A percentile compares a stretch with the other conserved stretches of the same genome.
phyloP scores from a whole-genome alignment of 2,888 invertebrate genomes.

The Endotricha flammealis region DNA sequence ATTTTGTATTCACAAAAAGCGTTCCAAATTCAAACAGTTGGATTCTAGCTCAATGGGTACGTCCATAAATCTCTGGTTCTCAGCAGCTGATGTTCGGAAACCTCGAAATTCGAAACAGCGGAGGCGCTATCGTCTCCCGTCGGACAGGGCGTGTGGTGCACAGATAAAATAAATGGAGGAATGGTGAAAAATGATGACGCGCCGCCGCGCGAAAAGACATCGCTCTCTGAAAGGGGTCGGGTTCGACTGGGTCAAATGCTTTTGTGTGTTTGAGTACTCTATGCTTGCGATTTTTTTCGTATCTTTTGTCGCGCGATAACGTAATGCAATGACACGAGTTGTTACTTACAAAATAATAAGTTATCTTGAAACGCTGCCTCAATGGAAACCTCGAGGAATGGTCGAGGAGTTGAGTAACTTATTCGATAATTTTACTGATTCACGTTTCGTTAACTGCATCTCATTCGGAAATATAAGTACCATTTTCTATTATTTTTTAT shows the following conservation, averaged over 20 bases:
- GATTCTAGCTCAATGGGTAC: slow-evolving; percentile 64
- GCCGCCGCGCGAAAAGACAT: slow-evolving; percentile 62
- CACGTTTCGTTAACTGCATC: too few relatives aligned
- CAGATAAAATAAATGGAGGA: slow-evolving; percentile 77
- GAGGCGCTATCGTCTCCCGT: slow-evolving; percentile 48
- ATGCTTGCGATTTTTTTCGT: slow-evolving; percentile 3
- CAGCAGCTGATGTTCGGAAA: slow-evolving; percentile 63
- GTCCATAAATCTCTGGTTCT: slow-evolving; percentile 71
- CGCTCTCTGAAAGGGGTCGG: slow-evolving; percentile 57
- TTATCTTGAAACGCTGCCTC: too few relatives aligned
- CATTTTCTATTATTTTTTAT: too few relatives aligned
- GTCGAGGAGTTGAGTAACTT: too few relatives aligned
- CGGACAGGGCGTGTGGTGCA: slow-evolving; percentile 67
- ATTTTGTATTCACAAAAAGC: slow-evolving; percentile 29
- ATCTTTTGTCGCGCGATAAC: not conserved
- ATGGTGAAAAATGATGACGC: slow-evolving; percentile 75
- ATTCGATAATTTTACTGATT: too few relatives aligned
- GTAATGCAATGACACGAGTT: not conserved
- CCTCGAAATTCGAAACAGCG: slow-evolving; percentile 56
- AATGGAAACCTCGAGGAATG: too few relatives aligned
- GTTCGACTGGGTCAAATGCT: slow-evolving; percentile 53
- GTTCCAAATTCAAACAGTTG: slow-evolving; percentile 57
- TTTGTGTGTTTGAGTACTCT: slow-evolving; percentile 27
- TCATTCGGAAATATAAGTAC: too few relatives aligned
- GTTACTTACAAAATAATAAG: too few relatives aligned